These are phyloP conservation scores for Bolborhynchus lineola DNA, from an alignment of 2,113 vertebrate species.

Conservation along the genomic window DNA sequence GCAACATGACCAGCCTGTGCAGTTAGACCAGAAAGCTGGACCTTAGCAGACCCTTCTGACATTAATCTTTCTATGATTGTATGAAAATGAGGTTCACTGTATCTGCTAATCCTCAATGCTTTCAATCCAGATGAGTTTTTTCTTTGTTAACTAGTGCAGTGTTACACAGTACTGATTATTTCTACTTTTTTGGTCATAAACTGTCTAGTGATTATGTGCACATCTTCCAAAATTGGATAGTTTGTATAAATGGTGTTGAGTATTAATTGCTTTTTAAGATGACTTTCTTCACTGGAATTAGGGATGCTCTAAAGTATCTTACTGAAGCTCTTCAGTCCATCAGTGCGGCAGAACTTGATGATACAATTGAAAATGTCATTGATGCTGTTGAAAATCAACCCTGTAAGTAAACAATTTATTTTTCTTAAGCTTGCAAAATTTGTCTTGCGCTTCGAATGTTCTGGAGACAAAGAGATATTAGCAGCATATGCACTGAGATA, in stretches of 20 bases:
- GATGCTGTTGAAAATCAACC: conserved; percentile 93
- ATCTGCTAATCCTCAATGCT: background rate
- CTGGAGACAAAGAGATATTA: background rate
- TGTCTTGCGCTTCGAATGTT: background rate
- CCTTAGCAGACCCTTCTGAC: background rate
- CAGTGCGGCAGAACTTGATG: conserved; percentile 81
- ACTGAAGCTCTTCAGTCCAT: conserved; percentile 83
- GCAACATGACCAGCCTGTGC: background rate
- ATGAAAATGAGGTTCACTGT: background rate
- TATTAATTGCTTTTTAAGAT: background rate
- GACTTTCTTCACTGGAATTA: conserved; percentile 51
- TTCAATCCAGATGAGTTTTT: background rate
- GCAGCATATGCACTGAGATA: background rate
- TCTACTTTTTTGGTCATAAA: background rate
- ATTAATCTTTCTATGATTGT: background rate
- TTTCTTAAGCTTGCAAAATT: background rate
- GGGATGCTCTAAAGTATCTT: conserved; percentile 88
- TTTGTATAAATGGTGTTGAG: background rate
- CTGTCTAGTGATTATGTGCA: background rate
- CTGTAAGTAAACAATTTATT: conserved; percentile 73
- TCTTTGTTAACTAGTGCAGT: background rate
- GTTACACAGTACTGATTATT: background rate
- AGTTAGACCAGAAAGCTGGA: background rate
- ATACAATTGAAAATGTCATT: conserved; percentile 85
- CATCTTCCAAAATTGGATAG: background rate